Evolutionary conservation across 2,113 vertebrate species (phyloP).

Genomic region (rabbit (Oryctolagus cuniculus)): DNA sequence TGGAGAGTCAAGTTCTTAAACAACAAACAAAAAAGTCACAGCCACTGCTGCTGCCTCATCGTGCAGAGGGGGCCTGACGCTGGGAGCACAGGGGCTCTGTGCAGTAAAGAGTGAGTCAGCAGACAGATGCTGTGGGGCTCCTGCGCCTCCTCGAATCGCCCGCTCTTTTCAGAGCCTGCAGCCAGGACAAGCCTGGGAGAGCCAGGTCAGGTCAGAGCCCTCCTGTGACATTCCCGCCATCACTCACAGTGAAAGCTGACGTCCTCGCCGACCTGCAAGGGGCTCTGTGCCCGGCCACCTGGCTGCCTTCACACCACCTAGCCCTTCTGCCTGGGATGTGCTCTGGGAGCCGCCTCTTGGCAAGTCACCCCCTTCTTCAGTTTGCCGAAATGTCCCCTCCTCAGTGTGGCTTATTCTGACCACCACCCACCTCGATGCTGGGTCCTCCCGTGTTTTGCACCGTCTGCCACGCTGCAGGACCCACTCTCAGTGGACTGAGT

Average conservation of each 20-base stretch:
- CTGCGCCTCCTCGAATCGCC: too few relatives aligned
- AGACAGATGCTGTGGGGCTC: not conserved
- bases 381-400: not conserved
- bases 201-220: not conserved
- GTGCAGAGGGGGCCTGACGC: not conserved
- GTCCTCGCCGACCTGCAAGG: not conserved
- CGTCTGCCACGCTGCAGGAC: fast-evolving
- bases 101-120: not conserved
- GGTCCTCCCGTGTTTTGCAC: not conserved
- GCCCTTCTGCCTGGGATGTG: not conserved
- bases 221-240: not conserved
- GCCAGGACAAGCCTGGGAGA: not conserved
- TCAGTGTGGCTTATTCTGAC: not conserved
- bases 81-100: not conserved
- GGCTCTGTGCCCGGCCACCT: not conserved
- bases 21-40: too few relatives aligned
- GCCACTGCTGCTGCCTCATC: not conserved
- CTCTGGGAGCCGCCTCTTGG: not conserved
- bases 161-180: not conserved
- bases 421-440: not conserved
- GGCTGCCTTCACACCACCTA: not conserved
- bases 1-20: not conserved
- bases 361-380: not conserved
- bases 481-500: not conserved
- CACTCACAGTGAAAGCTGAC: not conserved